Percentiles rank a stretch among this genome's conserved stretches.
phyloP scores from a whole-genome alignment of 2,888 invertebrate species.

The Thysanoteuthis rhombus region DNA sequence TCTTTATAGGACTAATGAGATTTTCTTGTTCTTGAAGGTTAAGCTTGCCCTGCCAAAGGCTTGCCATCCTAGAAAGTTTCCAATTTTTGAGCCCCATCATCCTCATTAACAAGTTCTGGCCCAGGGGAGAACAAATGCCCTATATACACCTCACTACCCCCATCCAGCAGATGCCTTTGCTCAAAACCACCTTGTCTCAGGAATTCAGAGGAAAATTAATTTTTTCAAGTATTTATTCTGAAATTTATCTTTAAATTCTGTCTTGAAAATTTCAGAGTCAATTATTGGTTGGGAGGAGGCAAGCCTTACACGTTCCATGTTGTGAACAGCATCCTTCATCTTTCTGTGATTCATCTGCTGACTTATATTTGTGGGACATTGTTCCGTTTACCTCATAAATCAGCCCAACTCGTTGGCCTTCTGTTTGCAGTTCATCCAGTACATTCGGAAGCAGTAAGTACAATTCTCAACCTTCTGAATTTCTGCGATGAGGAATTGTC shows the following conservation, averaged over 20 bases:
- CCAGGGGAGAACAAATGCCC: too few species aligned
- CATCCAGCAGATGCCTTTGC: too few species aligned
- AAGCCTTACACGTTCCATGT: conserved; percentile 55
- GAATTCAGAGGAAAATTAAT: neutral
- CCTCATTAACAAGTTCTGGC: too few species aligned
- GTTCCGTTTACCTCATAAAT: conserved; percentile 41
- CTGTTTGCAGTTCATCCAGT: conserved; percentile 62
- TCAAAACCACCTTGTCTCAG: neutral
- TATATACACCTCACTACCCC: too few species aligned
- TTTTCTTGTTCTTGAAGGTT: too few species aligned
- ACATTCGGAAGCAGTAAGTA: conserved; percentile 72
- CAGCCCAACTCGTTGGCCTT: conserved; percentile 57
- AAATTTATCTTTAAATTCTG: conserved; percentile 22
- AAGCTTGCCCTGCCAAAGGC: too few species aligned
- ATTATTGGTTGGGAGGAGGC: conserved; percentile 48
- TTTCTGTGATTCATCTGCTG: conserved; percentile 51
- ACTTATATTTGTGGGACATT: conserved; percentile 46
- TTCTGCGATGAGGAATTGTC: too few species aligned
- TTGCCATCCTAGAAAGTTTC: too few species aligned
- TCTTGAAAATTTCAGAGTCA: conserved; percentile 49
- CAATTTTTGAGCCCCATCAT: too few species aligned
- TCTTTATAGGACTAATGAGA: too few species aligned
- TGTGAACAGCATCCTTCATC: conserved; percentile 57
- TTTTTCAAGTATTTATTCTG: neutral
- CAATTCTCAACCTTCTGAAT: too few species aligned